Evolutionary conservation across 2,888 invertebrate species (phyloP).

Genomic region (Trissolcus japonicus): DNA sequence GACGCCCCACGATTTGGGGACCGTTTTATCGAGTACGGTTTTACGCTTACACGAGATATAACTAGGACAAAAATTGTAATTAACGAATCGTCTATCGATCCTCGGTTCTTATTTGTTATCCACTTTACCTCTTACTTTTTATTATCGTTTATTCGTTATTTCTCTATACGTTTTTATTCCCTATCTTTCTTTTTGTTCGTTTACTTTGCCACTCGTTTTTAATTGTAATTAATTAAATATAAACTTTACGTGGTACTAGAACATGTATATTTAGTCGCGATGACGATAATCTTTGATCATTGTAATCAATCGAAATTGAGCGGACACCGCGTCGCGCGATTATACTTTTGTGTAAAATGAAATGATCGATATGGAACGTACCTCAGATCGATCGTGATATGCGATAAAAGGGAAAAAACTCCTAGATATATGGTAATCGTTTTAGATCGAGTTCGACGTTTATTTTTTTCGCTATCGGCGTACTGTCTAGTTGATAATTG

Average conservation of each 20-base stretch:
- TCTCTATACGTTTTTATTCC: neutral
- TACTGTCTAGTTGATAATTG: slow-evolving; percentile 62
- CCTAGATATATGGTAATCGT: slow-evolving; percentile 71
- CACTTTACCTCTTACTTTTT: no score
- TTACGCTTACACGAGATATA: slow-evolving; percentile 6
- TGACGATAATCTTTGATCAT: slow-evolving; percentile 26
- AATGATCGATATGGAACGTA: slow-evolving; percentile 73
- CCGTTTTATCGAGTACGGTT: slow-evolving; percentile 10
- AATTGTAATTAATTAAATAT: slow-evolving; percentile 17
- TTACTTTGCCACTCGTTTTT: slow-evolving; percentile 11
- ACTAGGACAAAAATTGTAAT: slow-evolving; percentile 7
- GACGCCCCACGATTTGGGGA: slow-evolving; percentile 23
- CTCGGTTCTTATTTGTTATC: no score
- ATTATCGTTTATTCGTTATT: neutral
- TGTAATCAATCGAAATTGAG: slow-evolving; percentile 39
- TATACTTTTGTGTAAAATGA: slow-evolving; percentile 53
- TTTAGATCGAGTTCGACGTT: slow-evolving; percentile 66
- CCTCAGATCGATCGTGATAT: slow-evolving; percentile 74
- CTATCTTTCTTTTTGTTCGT: neutral
- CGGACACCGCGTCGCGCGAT: slow-evolving; percentile 43
- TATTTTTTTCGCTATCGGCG: slow-evolving; percentile 70
- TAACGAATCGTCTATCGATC: neutral
- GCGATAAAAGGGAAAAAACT: slow-evolving; percentile 66
- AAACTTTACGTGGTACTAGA: slow-evolving; percentile 13
- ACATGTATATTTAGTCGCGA: slow-evolving; percentile 12